phyloP scores from a whole-genome alignment of 2,113 vertebrate genomes.

The Aspidoscelis tigris region DNA sequence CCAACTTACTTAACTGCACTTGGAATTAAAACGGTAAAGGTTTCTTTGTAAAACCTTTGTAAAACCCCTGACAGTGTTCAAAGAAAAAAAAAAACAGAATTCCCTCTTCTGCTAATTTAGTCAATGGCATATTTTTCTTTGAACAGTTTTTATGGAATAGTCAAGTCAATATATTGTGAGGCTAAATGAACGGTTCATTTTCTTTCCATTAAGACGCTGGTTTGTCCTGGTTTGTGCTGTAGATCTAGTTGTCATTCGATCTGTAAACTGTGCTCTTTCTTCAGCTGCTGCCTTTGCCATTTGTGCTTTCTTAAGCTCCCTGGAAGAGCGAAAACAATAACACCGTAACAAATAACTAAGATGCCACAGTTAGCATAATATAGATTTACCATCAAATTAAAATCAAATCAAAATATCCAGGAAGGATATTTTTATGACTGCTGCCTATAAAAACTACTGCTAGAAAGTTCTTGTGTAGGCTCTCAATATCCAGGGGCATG shows the following conservation, averaged over 20 bases:
- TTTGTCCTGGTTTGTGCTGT: constrained; percentile 86
- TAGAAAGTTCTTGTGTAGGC: no score
- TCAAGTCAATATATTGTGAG: constrained; percentile 91
- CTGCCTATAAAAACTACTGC: no score
- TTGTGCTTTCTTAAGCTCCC: constrained; percentile 98
- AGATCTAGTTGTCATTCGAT: constrained; percentile 91
- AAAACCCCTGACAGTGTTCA: constrained; percentile 57
- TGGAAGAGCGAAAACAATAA: constrained; percentile 55
- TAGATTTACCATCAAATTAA: no score
- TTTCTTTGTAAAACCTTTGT: constrained; percentile 50
- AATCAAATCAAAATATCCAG: no score
- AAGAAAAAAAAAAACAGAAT: constrained; percentile 50
- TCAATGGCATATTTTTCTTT: constrained; percentile 45
- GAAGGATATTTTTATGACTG: no score
- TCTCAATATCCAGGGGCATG: no score
- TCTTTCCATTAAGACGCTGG: constrained; percentile 91
- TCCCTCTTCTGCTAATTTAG: constrained; percentile 36
- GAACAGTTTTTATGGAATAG: constrained; percentile 50
- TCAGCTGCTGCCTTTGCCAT: constrained; percentile 92
- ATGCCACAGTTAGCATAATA: no score
- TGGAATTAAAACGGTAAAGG: constrained; percentile 59
- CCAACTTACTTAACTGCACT: constrained; percentile 55
- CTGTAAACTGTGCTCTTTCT: constrained; percentile 89
- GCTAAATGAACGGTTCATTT: constrained; percentile 96
- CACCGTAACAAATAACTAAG: no score